Evolutionary conservation across 2,888 invertebrate genomes (phyloP).

Genomic region (Taphrorychus bicolor): DNA sequence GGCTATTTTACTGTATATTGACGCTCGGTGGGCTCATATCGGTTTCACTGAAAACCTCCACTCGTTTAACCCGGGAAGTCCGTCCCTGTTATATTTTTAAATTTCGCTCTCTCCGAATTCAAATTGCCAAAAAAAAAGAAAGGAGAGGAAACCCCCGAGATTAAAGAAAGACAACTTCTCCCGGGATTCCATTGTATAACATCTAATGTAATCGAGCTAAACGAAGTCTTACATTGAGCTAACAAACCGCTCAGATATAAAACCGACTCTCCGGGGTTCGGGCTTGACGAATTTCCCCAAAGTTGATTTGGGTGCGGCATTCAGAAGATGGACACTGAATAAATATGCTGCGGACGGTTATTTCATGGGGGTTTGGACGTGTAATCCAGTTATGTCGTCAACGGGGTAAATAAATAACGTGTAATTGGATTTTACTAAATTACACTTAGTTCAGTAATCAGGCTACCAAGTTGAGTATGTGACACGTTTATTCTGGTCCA

Average conservation of each 20-base stretch:
- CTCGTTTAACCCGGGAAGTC: not conserved
- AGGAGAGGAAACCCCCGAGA: not conserved
- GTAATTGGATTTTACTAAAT: not conserved
- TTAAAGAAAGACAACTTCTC: conserved; percentile 9
- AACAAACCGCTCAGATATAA: conserved; percentile 21
- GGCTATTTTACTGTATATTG: not conserved
- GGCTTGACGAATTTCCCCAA: conserved; percentile 11
- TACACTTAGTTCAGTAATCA: not conserved
- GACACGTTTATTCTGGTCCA: not conserved
- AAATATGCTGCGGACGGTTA: not conserved
- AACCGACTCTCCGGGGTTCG: conserved; percentile 10
- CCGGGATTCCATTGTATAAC: conserved; percentile 6
- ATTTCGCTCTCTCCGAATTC: not conserved
- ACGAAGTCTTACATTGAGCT: conserved; percentile 17
- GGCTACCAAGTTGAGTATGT: not conserved
- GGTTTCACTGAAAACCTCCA: not conserved
- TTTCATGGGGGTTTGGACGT: not conserved
- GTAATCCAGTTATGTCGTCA: conserved; percentile 3
- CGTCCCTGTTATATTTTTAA: not conserved
- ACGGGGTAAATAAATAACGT: not conserved
- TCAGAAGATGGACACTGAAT: conserved; percentile 9
- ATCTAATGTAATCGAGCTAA: conserved; percentile 18
- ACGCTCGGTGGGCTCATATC: not conserved
- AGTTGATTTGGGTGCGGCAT: conserved; percentile 7
- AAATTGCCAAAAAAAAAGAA: not conserved